phyloP scores from a whole-genome alignment of 1,140 invertebrate species.

The Apis florea region DNA sequence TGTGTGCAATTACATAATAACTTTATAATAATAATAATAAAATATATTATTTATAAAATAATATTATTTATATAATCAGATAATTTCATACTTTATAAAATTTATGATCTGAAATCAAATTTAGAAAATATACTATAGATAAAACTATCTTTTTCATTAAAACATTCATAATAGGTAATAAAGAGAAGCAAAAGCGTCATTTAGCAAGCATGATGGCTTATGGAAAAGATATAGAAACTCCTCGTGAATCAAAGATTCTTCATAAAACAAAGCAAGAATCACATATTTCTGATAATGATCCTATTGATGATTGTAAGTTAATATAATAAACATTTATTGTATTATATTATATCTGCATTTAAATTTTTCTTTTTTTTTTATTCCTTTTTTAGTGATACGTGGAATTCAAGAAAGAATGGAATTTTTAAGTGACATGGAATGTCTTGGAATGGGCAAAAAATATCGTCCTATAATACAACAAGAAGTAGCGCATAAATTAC shows the following conservation, averaged over 20 bases:
- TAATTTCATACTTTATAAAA: not conserved
- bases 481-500: slow-evolving; percentile 78
- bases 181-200: slow-evolving; percentile 77
- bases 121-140: not conserved
- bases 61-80: not conserved
- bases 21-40: not conserved
- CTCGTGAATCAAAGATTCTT: slow-evolving; percentile 66
- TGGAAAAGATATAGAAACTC: slow-evolving; percentile 77
- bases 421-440: slow-evolving; percentile 79
- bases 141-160: not conserved
- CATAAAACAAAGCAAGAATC: slow-evolving; percentile 56
- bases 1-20: not conserved
- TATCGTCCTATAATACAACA: slow-evolving; percentile 78
- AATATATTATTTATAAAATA: not conserved
- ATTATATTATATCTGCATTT: not conserved
- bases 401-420: slow-evolving; percentile 79
- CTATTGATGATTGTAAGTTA: slow-evolving; percentile 71
- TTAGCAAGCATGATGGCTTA: slow-evolving; percentile 79
- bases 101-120: not conserved
- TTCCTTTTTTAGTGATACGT: slow-evolving; percentile 68
- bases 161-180: slow-evolving; percentile 73
- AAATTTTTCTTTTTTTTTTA: not conserved
- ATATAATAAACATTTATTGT: too few species aligned
- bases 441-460: slow-evolving; percentile 77
- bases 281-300: slow-evolving; percentile 59